Evolutionary conservation across 1,140 invertebrate species (phyloP), one percentile per base, ranked within the genome.

Genomic region (Atta texana): DNA sequence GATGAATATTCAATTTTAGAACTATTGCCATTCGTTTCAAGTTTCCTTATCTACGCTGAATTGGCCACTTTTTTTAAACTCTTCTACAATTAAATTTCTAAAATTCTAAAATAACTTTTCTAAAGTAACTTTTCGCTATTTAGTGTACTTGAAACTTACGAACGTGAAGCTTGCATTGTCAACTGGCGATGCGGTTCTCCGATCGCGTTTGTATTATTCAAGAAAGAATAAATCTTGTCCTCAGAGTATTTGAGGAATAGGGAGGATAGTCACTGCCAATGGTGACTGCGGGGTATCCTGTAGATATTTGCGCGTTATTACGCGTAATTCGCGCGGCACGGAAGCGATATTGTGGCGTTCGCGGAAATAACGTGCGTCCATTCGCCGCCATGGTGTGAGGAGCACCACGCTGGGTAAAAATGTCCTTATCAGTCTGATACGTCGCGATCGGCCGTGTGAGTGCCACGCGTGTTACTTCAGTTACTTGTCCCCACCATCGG

Each of bases 401-500:
- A 69, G n/a, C 88, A 61, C 24, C 24, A 24, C 24, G 24, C 24
- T 39, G 31, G 64, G 69, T 85, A 85, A 91, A 82, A 84, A 81
- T 75, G 31, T 39, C 28, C 88, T 72, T 88, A 88, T 90, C 86
- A 61, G 72, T 16, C 10, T 59, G 59, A 51, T 72, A 81, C 57
- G 74, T 90, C 74, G 74, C 57, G 71, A 18, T 57, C 18, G 53
- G 0, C 18, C 53, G n/a, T 57, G 24, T 81, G 59, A 57, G 72
- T 71, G 31, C 51, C 76, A 88, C 77, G 89, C 84, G 64, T 80
- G 81, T 74, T 76, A 24, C 24, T 24, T 24, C 24, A 24, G 24
- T 24, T 24, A 14, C n/a, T 77, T 80, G 88, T 81, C 89, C 89
- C 89, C 78, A 84, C 88, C 21, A 31, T 28, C 59, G 39, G 21